Evolutionary conservation across 2,797 vertebrate species (phyloP), one percentile per base, ranked within the genome.

Genomic region (Myotis planiceps): DNA sequence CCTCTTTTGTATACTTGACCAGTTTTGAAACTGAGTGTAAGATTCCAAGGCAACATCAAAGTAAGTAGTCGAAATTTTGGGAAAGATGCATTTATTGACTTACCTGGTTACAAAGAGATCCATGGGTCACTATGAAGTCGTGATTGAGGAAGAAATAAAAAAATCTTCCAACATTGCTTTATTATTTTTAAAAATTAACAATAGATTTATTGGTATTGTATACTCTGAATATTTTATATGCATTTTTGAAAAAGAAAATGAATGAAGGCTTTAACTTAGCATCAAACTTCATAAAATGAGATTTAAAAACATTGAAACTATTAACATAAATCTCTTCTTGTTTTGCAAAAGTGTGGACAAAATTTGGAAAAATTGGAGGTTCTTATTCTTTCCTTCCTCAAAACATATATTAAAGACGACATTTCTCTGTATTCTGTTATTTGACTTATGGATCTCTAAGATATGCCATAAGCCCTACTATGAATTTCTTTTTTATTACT

Each of bases 1-100:
- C 76, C 96, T 96, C 94, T 97, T 94, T 96, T 90, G 79, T 96
- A 69, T 72, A 88, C 74, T 90, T 78, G 74, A 34, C n/a, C 74
- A 80, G 66, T 83, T 93, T 86, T 95, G 75, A 93, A 92, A 78
- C 91, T 94, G 29, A 90, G 81, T 92, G n/a, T 81, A 95, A 88
- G 88, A 95, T 68, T 96, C 4, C 34, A 92, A 96, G 87, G 84
- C 82, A 93, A 96, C 81, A 45, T 34, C 47, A 2, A 95, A 83
- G 37, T 74, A 84, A 21, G 63, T 23, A 71, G 82, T 74, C 25
- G 49, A 80, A 82, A 49, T 68, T 98, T 95, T 91, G 76, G 84
- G 51, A 94, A 96, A 74, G 53, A 83, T 78, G 9, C 18, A 92
- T 32, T 71, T 96, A 49, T 95, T 96, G 65, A 96, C 34, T 72